These are phyloP conservation scores for Lasiurus borealis DNA, from an alignment of 2,113 vertebrate species.

Conservation along the genomic window DNA sequence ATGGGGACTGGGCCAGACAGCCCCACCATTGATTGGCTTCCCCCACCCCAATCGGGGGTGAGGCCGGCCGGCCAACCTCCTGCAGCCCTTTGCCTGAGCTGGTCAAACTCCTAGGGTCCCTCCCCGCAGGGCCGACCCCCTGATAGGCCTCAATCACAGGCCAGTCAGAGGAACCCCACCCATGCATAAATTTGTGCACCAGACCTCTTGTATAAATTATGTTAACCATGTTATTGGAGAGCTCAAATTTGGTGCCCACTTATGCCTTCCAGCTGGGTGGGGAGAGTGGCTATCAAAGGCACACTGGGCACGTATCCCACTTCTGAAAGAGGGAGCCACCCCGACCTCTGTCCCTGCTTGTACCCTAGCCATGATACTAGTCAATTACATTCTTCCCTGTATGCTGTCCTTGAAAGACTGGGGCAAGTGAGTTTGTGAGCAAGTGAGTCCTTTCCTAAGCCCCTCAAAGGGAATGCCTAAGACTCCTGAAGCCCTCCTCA, in stretches of 20 bases:
- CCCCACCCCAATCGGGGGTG: no score
- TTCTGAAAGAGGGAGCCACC: neutral
- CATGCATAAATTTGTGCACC: no score
- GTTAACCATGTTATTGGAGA: neutral
- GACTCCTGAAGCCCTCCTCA: neutral
- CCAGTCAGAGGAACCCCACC: no score
- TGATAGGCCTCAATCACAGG: no score
- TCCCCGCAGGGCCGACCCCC: no score
- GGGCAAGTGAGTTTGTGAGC: neutral
- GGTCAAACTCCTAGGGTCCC: no score
- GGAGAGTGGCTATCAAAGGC: neutral
- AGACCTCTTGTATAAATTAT: neutral
- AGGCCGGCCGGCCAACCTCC: no score
- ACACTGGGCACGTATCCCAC: no score
- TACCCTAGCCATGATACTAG: neutral
- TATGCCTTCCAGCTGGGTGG: neutral
- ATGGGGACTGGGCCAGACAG: no score
- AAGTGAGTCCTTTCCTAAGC: neutral
- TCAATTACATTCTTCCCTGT: neutral
- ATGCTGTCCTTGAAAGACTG: neutral
- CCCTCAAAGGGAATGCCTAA: neutral
- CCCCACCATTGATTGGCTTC: no score
- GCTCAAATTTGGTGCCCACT: neutral
- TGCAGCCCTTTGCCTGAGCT: no score
- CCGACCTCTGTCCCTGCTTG: neutral